These are phyloP conservation scores for Scaptomyza tumidula DNA, from an alignment of 2,888 invertebrate genomes.

Conservation along the genomic window DNA sequence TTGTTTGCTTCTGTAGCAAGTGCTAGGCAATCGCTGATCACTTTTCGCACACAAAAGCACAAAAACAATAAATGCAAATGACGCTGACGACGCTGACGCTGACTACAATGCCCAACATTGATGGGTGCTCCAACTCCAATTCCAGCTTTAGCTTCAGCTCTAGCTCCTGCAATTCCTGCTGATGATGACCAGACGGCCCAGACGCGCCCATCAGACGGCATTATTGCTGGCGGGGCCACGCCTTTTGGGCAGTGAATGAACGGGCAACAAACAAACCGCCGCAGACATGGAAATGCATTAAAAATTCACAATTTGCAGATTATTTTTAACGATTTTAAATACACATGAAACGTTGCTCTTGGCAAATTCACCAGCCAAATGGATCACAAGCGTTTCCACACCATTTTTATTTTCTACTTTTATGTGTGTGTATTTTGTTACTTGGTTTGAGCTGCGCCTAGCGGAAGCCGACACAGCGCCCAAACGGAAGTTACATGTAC, in stretches of 20 bases:
- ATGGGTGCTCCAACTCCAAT: not conserved
- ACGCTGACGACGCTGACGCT: constrained; percentile 48
- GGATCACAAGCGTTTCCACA: constrained; percentile 55
- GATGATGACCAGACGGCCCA: constrained; percentile 58
- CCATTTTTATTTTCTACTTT: constrained; percentile 1
- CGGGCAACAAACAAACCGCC: constrained; percentile 26
- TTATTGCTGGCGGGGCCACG: constrained; percentile 60
- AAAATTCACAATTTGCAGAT: constrained; percentile 78
- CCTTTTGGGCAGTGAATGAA: constrained; percentile 46
- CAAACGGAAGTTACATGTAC: constrained; percentile 54
- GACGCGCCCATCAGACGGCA: constrained; percentile 67
- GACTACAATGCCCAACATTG: constrained; percentile 17
- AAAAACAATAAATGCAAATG: constrained; percentile 80
- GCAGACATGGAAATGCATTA: constrained; percentile 76
- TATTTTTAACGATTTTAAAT: constrained; percentile 80
- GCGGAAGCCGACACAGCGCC: constrained; percentile 43
- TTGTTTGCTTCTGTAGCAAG: constrained; percentile 30
- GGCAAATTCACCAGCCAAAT: constrained; percentile 50
- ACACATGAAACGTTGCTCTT: constrained; percentile 63
- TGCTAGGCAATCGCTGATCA: constrained; percentile 73
- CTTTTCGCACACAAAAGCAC: constrained; percentile 77
- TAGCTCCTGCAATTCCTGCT: constrained; percentile 1
- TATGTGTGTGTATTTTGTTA: not conserved
- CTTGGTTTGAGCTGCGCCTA: constrained; percentile 10
- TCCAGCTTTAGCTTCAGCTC: constrained; percentile 3